Conservation (phyloP, 1,140 invertebrate genomes). For the Platorchestia sp. region DNA sequence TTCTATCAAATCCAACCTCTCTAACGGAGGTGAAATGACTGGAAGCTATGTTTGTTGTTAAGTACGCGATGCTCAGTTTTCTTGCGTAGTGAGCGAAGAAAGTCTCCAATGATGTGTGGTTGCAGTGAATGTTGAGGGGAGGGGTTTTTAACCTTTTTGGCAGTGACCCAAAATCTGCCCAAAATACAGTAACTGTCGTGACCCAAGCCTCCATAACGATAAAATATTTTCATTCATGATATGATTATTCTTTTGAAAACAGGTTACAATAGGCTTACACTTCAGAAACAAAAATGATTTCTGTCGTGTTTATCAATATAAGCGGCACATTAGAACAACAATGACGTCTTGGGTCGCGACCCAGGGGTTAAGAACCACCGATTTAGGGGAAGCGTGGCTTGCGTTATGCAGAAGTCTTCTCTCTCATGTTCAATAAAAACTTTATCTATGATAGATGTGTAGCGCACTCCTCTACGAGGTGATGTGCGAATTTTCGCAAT, state of each 20-base stretch:
- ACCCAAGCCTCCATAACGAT: too few species aligned
- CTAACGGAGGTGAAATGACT: neutral
- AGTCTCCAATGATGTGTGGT: neutral
- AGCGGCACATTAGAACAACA: too few species aligned
- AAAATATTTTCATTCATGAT: too few species aligned
- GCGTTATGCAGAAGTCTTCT: neutral
- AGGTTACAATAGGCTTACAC: too few species aligned
- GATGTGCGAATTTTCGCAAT: slow-evolving; percentile 14
- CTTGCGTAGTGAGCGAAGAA: neutral
- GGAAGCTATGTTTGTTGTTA: neutral
- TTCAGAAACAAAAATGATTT: too few species aligned
- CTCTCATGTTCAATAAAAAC: neutral
- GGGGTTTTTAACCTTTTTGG: neutral
- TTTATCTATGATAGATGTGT: neutral
- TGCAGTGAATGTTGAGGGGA: neutral
- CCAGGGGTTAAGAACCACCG: too few species aligned
- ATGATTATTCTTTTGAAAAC: too few species aligned
- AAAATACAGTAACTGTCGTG: too few species aligned
- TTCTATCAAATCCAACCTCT: neutral
- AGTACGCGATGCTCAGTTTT: neutral
- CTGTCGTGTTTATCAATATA: too few species aligned
- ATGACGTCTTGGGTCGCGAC: too few species aligned
- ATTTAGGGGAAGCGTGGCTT: too few species aligned
- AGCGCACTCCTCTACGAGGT: neutral
- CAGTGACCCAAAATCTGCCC: too few species aligned